phyloP scores from a whole-genome alignment of 2,888 invertebrate species.

The Rhagium mordax region DNA sequence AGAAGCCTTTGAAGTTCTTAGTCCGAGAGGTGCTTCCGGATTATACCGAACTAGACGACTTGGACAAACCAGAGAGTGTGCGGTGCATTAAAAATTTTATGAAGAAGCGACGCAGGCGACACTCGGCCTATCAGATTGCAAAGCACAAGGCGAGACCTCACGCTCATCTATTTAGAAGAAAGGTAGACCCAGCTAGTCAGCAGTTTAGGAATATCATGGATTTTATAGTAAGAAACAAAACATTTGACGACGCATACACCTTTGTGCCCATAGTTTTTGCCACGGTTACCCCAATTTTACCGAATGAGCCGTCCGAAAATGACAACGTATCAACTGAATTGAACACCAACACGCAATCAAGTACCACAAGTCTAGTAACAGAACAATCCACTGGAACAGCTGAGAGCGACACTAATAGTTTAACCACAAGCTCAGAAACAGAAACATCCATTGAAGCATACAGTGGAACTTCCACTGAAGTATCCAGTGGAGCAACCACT shows the following conservation, averaged over 20 bases:
- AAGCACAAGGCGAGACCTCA: conserved; percentile 40
- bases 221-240: conserved; percentile 50
- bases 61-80: conserved; percentile 43
- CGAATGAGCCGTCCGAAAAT: background rate
- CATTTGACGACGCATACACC: conserved; percentile 48
- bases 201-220: conserved; percentile 45
- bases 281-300: conserved; percentile 36
- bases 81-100: conserved; percentile 47
- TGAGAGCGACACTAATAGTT: background rate
- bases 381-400: background rate
- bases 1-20: conserved; percentile 47
- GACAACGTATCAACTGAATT: background rate
- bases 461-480: background rate
- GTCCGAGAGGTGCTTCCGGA: conserved; percentile 41
- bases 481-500: no score
- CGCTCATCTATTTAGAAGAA: conserved; percentile 24
- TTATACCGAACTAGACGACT: conserved; percentile 26
- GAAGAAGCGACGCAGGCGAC: conserved; percentile 38
- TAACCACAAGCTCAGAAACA: background rate
- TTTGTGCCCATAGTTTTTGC: conserved; percentile 54
- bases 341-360: background rate
- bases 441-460: background rate
- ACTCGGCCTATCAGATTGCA: conserved; percentile 45
- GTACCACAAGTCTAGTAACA: background rate
- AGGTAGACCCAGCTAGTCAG: background rate